Conservation (phyloP, 92 coral and sea anemone genomes). For the Paramuricea clavata region DNA sequence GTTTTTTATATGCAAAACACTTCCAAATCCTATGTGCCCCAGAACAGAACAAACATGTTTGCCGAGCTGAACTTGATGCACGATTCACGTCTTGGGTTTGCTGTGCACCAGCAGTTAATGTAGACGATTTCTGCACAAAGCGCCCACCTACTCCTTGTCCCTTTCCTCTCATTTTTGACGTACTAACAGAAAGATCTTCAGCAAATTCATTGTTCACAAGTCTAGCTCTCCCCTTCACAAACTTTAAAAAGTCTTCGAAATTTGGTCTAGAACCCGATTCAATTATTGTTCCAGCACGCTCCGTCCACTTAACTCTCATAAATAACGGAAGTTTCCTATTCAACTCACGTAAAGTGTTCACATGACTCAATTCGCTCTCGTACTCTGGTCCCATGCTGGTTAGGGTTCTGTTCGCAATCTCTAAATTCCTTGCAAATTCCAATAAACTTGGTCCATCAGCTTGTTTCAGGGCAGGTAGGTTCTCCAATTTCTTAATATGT, state of each 20-base stretch:
- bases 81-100: not conserved
- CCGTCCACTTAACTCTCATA: constrained; percentile 75
- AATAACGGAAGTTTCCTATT: constrained; percentile 71
- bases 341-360: constrained; percentile 71
- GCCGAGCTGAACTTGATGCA: not conserved
- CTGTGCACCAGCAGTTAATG: constrained; percentile 4
- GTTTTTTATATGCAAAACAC: not conserved
- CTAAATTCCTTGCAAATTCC: constrained; percentile 68
- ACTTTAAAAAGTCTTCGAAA: constrained; percentile 60
- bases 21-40: constrained; percentile 14
- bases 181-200: constrained; percentile 47
- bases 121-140: constrained; percentile 23
- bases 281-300: constrained; percentile 75
- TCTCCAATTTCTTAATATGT: constrained; percentile 66
- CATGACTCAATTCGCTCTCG: constrained; percentile 65
- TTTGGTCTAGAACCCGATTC: constrained; percentile 66
- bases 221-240: constrained; percentile 35
- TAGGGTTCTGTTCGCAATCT: constrained; percentile 70
- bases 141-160: constrained; percentile 33
- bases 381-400: constrained; percentile 76
- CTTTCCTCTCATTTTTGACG: constrained; percentile 22
- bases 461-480: constrained; percentile 60
- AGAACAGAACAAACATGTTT: not conserved
- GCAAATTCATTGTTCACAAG: constrained; percentile 73
- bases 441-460: constrained; percentile 67